These are phyloP conservation scores for Podiceps cristatus DNA, from an alignment of 2,113 vertebrate species.

Conservation along the genomic window DNA sequence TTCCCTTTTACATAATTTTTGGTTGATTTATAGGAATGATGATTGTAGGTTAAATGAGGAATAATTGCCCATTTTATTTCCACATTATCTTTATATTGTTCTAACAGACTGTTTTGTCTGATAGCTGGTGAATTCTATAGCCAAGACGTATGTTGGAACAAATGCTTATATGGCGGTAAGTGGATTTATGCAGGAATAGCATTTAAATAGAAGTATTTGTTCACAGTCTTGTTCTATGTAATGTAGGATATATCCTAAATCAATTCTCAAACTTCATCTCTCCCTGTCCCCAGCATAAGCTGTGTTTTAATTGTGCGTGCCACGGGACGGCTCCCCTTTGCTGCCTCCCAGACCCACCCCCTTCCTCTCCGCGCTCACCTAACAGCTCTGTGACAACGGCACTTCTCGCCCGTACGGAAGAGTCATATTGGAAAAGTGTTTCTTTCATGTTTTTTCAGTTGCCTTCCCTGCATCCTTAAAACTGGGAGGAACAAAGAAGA, in stretches of 20 bases:
- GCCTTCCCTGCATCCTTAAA: neutral
- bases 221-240: neutral
- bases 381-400: neutral
- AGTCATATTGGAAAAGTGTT: neutral
- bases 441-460: neutral
- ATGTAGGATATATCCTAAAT: neutral
- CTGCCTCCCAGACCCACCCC: neutral
- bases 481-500: neutral
- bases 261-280: neutral
- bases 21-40: slow-evolving; percentile 82
- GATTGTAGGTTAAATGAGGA: slow-evolving; percentile 85
- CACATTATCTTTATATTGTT: slow-evolving; percentile 85
- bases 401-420: neutral
- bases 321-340: neutral
- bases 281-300: neutral
- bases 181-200: slow-evolving; percentile 70
- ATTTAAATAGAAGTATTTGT: slow-evolving; percentile 39
- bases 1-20: slow-evolving; percentile 80
- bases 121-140: slow-evolving; percentile 99
- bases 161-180: slow-evolving; percentile 99
- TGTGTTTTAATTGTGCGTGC: neutral
- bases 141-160: slow-evolving; percentile 99
- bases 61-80: slow-evolving; percentile 88
- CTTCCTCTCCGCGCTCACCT: neutral
- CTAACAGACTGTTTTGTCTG: slow-evolving; percentile 84